These are phyloP conservation scores for Cephus sareptanus DNA, from an alignment of 2,888 invertebrate species.

Conservation along the genomic window DNA sequence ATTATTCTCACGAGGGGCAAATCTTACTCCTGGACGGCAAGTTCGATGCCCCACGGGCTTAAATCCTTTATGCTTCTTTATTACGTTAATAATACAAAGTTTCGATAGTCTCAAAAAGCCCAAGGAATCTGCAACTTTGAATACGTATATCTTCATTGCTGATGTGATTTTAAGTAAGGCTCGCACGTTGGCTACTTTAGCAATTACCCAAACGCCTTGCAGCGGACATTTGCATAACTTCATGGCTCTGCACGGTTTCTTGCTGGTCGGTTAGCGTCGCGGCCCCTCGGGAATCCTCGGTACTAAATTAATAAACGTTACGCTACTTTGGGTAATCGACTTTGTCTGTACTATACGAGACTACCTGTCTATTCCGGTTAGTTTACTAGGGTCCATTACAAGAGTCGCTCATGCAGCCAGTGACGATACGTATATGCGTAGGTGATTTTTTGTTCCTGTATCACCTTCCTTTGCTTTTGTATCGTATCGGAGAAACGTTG, in stretches of 20 bases:
- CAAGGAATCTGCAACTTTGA: neutral
- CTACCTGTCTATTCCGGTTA: neutral
- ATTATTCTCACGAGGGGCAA: neutral
- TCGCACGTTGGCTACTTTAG: constrained; percentile 27
- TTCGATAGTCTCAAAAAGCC: constrained; percentile 7
- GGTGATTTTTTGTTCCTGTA: neutral
- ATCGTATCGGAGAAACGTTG: neutral
- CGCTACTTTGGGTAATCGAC: neutral
- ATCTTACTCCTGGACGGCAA: neutral
- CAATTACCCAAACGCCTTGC: constrained; percentile 61
- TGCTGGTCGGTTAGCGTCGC: constrained; percentile 8
- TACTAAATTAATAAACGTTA: constrained; percentile 1
- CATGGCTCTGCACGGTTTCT: constrained; percentile 42
- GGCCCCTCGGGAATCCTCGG: neutral
- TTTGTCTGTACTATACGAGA: neutral
- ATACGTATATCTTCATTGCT: constrained; percentile 34
- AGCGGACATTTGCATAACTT: constrained; percentile 56
- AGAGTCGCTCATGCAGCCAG: neutral
- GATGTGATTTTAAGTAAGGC: constrained; percentile 62
- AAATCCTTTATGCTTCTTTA: constrained; percentile 16
- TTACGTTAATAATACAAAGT: constrained; percentile 34
- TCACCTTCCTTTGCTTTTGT: neutral
- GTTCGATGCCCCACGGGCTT: neutral
- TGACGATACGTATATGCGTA: neutral
- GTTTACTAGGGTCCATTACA: neutral